Evolutionary conservation across 2,797 vertebrate species (phyloP), one percentile per base, ranked within the genome.

Genomic region (Acanthurus lineatus): DNA sequence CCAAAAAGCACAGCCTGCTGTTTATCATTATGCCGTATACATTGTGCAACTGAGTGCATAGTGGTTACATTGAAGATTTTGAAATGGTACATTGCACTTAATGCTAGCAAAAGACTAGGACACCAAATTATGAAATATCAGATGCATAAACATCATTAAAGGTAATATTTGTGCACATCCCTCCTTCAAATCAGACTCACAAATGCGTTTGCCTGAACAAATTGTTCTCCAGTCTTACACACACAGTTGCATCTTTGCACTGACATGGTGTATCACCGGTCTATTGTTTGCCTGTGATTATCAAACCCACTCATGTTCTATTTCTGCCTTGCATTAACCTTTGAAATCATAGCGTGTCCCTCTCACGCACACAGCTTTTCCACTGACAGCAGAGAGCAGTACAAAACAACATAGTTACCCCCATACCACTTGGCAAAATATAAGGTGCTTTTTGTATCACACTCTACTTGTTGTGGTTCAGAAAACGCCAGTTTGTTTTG

Each of bases 271-370:
- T 49, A 81, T 81, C 69, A 87, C 77, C 22, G 28, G 71, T 61
- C 76, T 45, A 45, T 88, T 90, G 90, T 92, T 88, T 90, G 89
- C 81, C 84, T 85, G 82, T 80, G 85, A 88, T 89, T 86, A 90
- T 79, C 82, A 91, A 91, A 86, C 83, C 83, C 89, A 88, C 83
- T 88, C 82, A 74, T 76, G 66, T 90, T 93, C 91, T 88, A 88
- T 90, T 93, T 84, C 78, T 85, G 86, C 84, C 56, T 72, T 86
- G 86, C 85, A 90, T 91, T 93, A 92, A 91, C 89, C 91, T 93
- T 89, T 86, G 81, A 90, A 93, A 92, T 91, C 88, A 87, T 83
- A 84, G 85, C 71, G 68, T 92, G 86, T 89, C 84, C 74, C 72
- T 69, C 65, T 52, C 15, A 72, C 49, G 69, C 52, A 45, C 67